Percentiles rank a stretch among this genome's conserved stretches.
phyloP scores from a whole-genome alignment of 1,140 invertebrate genomes.

The Listronotus bonariensis region DNA sequence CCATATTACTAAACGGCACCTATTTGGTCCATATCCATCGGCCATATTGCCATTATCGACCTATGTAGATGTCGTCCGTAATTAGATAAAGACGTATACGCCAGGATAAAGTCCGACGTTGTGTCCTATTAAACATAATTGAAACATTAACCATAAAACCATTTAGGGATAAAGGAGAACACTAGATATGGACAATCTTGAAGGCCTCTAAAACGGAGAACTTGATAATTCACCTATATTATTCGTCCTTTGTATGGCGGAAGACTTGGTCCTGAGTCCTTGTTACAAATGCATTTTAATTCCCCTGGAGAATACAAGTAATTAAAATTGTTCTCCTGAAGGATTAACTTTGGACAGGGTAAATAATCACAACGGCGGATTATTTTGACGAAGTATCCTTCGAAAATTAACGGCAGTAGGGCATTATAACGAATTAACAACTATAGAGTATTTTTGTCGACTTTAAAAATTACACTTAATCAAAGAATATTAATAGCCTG shows the following conservation, averaged over 20 bases:
- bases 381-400: constrained; percentile 37
- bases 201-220: constrained; percentile 27
- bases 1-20: constrained; percentile 24
- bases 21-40: constrained; percentile 19
- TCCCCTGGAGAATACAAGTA: constrained; percentile 47
- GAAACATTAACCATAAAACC: constrained; percentile 39
- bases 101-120: constrained; percentile 8
- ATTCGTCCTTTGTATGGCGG: constrained; percentile 30
- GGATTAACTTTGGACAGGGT: constrained; percentile 50
- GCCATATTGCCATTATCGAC: constrained; percentile 28
- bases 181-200: constrained; percentile 31
- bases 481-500: too few species aligned
- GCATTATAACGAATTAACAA: constrained; percentile 16
- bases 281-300: constrained; percentile 42
- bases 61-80: constrained; percentile 32
- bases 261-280: constrained; percentile 19
- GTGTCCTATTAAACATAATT: constrained; percentile 36
- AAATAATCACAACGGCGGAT: constrained; percentile 49
- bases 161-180: constrained; percentile 30
- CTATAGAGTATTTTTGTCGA: too few species aligned
- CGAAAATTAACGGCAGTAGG: constrained; percentile 13
- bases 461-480: too few species aligned
- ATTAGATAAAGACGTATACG: constrained; percentile 33
- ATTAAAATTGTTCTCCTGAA: constrained; percentile 52
- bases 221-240: constrained; percentile 36